phyloP scores from a whole-genome alignment of 2,113 vertebrate species.

The Protomyctophum bolini region DNA sequence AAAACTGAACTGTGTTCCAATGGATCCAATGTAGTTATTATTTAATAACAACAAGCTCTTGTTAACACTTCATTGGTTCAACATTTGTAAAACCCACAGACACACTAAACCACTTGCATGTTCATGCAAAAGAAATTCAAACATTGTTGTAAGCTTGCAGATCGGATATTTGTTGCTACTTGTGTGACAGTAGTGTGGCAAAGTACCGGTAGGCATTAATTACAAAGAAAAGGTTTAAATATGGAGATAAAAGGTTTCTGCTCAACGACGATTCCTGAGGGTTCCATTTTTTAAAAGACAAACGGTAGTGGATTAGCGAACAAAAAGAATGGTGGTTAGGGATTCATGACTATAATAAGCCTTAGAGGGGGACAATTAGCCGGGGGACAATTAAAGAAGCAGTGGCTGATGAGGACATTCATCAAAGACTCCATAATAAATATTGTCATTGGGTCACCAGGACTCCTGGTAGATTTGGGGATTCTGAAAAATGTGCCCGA shows the following conservation, averaged over 20 bases:
- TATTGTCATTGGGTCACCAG: not conserved
- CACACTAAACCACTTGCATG: too few species aligned
- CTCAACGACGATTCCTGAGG: slow-evolving; percentile 11
- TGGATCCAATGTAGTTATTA: too few species aligned
- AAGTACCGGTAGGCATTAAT: too few species aligned
- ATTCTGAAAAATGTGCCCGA: not conserved
- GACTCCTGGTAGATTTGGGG: not conserved
- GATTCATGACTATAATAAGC: not conserved
- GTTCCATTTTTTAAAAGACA: slow-evolving; percentile 1
- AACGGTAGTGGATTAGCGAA: not conserved
- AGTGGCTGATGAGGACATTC: slow-evolving; percentile 1
- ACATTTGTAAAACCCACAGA: too few species aligned
- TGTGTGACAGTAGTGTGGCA: too few species aligned
- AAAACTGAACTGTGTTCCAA: too few species aligned
- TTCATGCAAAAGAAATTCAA: too few species aligned
- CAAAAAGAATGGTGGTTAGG: not conserved
- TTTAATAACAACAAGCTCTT: too few species aligned
- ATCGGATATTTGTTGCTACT: too few species aligned
- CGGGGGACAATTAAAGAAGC: not conserved
- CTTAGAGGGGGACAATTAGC: not conserved
- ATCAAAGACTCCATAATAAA: not conserved
- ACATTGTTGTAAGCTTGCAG: too few species aligned
- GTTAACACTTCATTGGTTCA: too few species aligned
- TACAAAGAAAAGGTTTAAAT: not conserved
- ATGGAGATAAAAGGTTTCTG: too few species aligned